Base-by-base conservation (phyloP, 2,797 vertebrate genomes). In the Anniella stebbinsi region DNA sequence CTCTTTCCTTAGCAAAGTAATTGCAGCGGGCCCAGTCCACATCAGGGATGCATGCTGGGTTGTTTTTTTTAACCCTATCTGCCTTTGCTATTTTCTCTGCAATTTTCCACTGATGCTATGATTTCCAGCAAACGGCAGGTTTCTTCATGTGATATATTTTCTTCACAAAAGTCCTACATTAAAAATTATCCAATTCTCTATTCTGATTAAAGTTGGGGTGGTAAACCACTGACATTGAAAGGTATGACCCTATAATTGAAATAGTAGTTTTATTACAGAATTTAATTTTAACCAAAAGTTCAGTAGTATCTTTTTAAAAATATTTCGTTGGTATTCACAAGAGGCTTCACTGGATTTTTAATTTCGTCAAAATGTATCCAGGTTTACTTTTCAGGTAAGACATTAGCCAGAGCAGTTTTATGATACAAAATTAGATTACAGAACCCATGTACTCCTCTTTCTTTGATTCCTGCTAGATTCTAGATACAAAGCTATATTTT, bases 321-420 rank as follows among this genome's bases (percentile, higher is more conserved):
- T n/a, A 8, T 80, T 18, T 63, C 41, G 45, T 17, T n/a, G 2
- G 15, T 41, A 67, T 66, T 63, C 38, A 83, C 3, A 67, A 38
- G n/a, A 45, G 41, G 23, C 38, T n/a, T 66, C 51, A n/a, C 38
- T 48, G 38, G 33, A 66, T 15, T 63, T 25, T 41, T 73, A 45
- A 18, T 88, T 80, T 45, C 82, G 18, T 69, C 10, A 33, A 81
- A 70, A 57, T 81, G 10, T 15, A 86, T 60, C 4, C 54, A 63
- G 36, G n/a, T 76, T 76, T 77, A 69, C 45, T 70, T 69, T 87
- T 80, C 72, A 87, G 18, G n/a, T 38, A 70, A 25, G 76, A 80
- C 41, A 38, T 54, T 38, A 48, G 15, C 28, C 33, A 67, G 33
- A 66, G 48, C n/a, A 57, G 36, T 21, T 12, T 23, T 73, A 75